Evolutionary conservation across 2,797 vertebrate species (phyloP).

Genomic region (Sebastes hubbsi): DNA sequence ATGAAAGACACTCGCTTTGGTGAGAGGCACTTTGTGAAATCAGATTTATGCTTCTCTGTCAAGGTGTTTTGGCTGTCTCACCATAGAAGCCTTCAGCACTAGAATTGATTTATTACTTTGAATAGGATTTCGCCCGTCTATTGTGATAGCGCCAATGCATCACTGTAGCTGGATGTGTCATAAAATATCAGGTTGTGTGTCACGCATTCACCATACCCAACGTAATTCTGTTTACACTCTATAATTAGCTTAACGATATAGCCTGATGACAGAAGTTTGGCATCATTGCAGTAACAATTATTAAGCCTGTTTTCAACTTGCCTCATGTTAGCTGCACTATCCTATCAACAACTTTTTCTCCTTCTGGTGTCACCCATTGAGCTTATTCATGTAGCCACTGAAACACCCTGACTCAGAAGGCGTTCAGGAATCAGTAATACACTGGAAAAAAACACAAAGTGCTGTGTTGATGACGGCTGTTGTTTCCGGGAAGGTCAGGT

Average conservation of each 20-base stretch:
- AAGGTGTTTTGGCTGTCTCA: not conserved
- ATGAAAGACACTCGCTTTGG: not conserved
- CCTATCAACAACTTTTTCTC: not conserved
- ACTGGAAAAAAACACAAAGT: not conserved
- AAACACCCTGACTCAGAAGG: not conserved
- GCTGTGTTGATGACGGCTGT: not conserved
- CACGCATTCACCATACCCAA: not conserved
- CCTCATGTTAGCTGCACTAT: not conserved
- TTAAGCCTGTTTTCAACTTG: not conserved
- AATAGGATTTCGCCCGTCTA: not conserved
- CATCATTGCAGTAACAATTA: not conserved
- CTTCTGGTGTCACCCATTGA: not conserved
- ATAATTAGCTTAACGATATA: not conserved
- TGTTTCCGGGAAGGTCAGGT: not conserved
- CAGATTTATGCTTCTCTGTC: constrained; percentile 19
- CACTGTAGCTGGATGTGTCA: not conserved
- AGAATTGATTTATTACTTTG: constrained; percentile 32
- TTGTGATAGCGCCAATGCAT: not conserved
- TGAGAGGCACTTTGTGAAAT: constrained; percentile 2
- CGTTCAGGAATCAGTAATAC: not conserved
- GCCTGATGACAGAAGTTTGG: not conserved
- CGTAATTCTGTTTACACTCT: not conserved
- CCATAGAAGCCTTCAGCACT: not conserved
- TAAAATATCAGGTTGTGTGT: not conserved
- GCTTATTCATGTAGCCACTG: not conserved